These are phyloP conservation scores for Pristionchus pacificus DNA, from an alignment of 1,140 invertebrate genomes.

Conservation along the genomic window DNA sequence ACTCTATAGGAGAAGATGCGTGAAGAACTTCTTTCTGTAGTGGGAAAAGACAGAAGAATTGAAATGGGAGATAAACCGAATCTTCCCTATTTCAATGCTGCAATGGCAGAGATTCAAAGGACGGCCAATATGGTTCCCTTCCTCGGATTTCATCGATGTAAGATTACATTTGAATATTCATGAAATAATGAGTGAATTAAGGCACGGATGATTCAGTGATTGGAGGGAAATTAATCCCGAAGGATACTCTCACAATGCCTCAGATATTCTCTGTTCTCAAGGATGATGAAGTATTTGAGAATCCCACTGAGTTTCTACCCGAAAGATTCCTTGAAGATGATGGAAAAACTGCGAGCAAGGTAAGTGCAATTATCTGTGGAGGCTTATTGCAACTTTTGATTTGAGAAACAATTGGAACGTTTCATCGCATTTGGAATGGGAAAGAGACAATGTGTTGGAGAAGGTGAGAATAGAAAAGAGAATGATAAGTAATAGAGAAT, in stretches of 20 bases:
- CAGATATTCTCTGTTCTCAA: not conserved
- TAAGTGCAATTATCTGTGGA: no score
- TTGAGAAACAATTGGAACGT: not conserved
- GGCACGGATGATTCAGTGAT: not conserved
- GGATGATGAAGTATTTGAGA: constrained; percentile 5
- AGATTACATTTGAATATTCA: no score
- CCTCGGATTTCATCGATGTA: constrained; percentile 2
- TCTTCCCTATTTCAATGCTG: constrained; percentile 13
- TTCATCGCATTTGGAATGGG: not conserved
- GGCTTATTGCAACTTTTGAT: no score
- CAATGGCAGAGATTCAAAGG: constrained; percentile 14
- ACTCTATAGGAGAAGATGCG: constrained; percentile 8
- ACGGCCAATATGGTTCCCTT: constrained; percentile 14
- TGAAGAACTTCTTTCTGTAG: constrained; percentile 5
- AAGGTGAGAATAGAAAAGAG: not conserved
- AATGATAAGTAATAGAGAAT: not conserved
- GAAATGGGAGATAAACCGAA: not conserved
- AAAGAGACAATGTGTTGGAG: not conserved
- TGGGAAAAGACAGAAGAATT: constrained; percentile 5
- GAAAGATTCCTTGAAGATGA: constrained; percentile 11
- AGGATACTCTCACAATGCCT: not conserved
- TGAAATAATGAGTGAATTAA: not conserved
- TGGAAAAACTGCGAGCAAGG: not conserved
- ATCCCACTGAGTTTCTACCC: constrained; percentile 15
- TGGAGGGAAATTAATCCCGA: constrained; percentile 2